Evolutionary conservation across 1,140 invertebrate genomes (phyloP).

Genomic region (Apocrypta bakeri): DNA sequence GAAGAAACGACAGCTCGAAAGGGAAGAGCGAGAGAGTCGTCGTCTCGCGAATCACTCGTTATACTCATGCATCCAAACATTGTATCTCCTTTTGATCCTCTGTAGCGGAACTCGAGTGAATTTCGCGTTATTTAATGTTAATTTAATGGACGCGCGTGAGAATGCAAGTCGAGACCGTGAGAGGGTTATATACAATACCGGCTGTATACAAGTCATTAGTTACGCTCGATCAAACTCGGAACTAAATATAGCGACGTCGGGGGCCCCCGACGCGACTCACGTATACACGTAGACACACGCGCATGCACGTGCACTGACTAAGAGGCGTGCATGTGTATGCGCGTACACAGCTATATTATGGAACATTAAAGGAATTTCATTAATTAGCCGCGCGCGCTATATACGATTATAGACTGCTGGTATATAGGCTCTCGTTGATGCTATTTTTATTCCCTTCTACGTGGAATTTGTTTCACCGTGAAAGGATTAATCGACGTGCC

Average conservation of each 20-base stretch:
- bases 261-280: neutral
- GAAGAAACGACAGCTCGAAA: no score
- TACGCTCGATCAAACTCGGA: conserved; percentile 39
- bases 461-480: conserved; percentile 7
- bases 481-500: conserved; percentile 26
- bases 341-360: conserved; percentile 4
- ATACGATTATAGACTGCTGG: neutral
- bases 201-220: conserved; percentile 40
- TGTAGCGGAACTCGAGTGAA: no score
- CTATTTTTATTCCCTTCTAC: conserved; percentile 18
- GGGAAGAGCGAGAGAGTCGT: conserved; percentile 36
- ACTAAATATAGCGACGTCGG: conserved; percentile 47
- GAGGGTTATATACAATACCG: neutral
- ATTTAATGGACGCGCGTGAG: conserved; percentile 48
- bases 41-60: no score
- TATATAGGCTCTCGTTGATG: conserved; percentile 16
- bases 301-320: conserved; percentile 20
- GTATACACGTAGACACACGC: conserved; percentile 18
- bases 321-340: neutral
- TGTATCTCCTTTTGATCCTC: no score
- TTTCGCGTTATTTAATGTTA: conserved; percentile 39
- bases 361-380: conserved; percentile 46
- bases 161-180: conserved; percentile 3
- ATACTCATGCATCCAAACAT: no score
- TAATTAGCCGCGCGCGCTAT: conserved; percentile 35